A percentile compares a stretch with the other conserved stretches of the same genome.
Evolutionary conservation across 2,797 vertebrate genomes (phyloP).

Genomic region (Amazonetta brasiliensis): DNA sequence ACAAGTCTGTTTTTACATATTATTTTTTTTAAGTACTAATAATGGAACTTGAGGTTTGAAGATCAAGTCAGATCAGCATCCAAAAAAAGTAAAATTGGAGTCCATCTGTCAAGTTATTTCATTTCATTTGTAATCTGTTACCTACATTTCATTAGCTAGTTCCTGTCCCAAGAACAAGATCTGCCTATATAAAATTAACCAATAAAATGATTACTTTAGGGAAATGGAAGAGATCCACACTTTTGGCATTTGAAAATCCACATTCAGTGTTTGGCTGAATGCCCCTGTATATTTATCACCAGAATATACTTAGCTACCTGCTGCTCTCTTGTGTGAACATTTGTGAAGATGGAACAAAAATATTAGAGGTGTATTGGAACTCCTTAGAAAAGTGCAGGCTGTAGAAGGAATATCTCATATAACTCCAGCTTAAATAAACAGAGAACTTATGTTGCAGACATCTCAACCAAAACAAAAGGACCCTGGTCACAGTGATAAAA

Average conservation of each 20-base stretch:
- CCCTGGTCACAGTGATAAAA: background rate
- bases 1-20: background rate
- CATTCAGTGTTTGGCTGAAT: background rate
- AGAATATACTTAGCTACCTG: background rate
- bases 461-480: background rate
- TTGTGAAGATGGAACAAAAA: constrained; percentile 3
- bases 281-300: background rate
- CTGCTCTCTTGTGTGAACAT: background rate
- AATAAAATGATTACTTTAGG: background rate
- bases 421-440: constrained; percentile 6
- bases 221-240: background rate
- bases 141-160: background rate
- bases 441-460: background rate
- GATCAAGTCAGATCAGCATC: background rate
- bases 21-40: background rate
- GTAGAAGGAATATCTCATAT: background rate
- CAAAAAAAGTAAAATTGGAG: background rate
- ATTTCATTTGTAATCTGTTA: background rate
- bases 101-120: background rate
- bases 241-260: background rate
- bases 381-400: background rate
- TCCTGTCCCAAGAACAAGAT: background rate
- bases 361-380: background rate
- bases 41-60: background rate
- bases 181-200: background rate